A percentile compares a stretch with the other conserved stretches of the same genome.
Conservation (phyloP, 2,888 invertebrate genomes). For the Leucophora obtusa region DNA sequence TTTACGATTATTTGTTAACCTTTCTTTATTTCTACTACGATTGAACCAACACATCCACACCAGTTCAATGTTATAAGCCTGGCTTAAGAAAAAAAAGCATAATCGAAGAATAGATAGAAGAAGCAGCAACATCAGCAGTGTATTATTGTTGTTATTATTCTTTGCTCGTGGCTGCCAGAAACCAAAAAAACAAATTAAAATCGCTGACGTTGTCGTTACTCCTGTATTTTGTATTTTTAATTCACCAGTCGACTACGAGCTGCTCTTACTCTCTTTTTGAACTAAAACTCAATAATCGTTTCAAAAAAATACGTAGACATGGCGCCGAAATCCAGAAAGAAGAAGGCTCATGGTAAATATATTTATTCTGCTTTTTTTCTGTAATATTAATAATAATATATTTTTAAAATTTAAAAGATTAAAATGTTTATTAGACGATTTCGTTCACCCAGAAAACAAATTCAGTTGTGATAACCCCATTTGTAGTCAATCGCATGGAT, state of each 20-base stretch:
- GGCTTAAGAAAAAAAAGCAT: constrained; percentile 5
- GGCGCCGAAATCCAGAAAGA: constrained; percentile 79
- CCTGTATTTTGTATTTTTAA: neutral
- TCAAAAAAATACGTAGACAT: constrained; percentile 74
- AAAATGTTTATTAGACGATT: neutral
- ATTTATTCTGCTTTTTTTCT: constrained; percentile 35
- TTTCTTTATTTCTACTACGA: neutral
- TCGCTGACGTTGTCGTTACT: neutral
- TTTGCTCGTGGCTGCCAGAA: neutral
- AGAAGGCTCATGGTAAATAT: constrained; percentile 79
- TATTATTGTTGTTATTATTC: neutral
- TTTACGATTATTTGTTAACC: constrained; percentile 49
- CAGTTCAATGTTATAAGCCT: neutral
- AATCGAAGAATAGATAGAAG: neutral
- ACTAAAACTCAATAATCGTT: constrained; percentile 10
- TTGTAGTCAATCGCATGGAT: too few species aligned
- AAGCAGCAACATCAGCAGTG: constrained; percentile 27
- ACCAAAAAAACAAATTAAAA: neutral
- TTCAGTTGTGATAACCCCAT: too few species aligned
- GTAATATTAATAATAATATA: constrained; percentile 4
- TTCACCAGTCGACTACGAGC: neutral
- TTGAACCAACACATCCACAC: neutral
- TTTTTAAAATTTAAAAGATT: neutral
- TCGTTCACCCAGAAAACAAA: too few species aligned
- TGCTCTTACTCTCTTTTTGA: constrained; percentile 5